Evolutionary conservation across 2,888 invertebrate species (phyloP).

Genomic region (Mimachlamys varia): DNA sequence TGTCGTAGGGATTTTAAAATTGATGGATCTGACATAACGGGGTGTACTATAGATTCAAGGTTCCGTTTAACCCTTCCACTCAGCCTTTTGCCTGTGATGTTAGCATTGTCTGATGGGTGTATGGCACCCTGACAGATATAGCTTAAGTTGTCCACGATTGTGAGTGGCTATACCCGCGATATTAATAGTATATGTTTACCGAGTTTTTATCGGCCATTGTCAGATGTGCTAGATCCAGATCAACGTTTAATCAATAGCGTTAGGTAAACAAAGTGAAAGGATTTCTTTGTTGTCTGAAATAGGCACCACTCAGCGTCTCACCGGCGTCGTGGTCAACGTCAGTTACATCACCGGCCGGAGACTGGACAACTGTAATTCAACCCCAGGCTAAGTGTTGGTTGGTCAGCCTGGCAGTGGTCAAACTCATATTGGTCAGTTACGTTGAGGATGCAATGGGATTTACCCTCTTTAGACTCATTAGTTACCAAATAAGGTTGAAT

Average conservation of each 20-base stretch:
- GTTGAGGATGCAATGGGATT: background rate
- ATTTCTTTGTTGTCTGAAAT: conserved; percentile 16
- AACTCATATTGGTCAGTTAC: background rate
- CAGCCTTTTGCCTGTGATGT: background rate
- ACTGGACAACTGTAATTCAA: background rate
- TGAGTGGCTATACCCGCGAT: background rate
- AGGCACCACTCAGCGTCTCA: background rate
- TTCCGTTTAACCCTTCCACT: background rate
- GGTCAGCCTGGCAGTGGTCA: background rate
- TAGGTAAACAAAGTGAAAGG: conserved; percentile 27
- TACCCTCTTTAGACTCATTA: background rate
- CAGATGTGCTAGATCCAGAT: background rate
- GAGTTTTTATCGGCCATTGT: background rate
- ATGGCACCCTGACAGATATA: background rate
- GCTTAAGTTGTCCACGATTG: background rate
- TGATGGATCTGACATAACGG: conserved; percentile 5
- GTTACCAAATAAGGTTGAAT: background rate
- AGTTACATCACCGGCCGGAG: background rate
- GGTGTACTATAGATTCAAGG: background rate
- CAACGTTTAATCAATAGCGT: background rate
- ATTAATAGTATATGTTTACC: background rate
- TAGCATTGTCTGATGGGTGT: background rate
- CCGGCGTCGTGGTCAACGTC: conserved; percentile 19
- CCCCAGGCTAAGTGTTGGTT: background rate
- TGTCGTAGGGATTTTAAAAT: background rate